Conservation (phyloP, 2,797 vertebrate genomes). For the Aulostomus chinensis region DNA sequence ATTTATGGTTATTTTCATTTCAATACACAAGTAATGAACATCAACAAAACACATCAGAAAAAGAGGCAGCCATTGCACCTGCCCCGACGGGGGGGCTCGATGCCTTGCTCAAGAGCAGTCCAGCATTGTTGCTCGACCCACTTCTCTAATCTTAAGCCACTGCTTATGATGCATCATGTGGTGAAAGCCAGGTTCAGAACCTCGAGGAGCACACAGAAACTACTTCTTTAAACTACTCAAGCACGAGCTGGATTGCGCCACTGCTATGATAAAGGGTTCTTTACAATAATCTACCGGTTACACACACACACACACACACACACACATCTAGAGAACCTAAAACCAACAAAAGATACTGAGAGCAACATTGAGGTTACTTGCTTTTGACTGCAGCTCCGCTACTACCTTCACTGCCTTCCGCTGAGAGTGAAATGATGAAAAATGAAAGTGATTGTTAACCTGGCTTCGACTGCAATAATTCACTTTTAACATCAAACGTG, state of each 20-base stretch:
- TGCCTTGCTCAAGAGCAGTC: no score
- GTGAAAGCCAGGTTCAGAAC: conserved; percentile 1
- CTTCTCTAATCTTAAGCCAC: no score
- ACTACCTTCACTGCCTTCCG: conserved; percentile 66
- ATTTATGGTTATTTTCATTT: no score
- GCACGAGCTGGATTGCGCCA: not conserved
- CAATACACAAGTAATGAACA: no score
- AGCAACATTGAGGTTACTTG: conserved; percentile 69
- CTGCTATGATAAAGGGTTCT: conserved; percentile 11
- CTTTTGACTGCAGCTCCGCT: conserved; percentile 72
- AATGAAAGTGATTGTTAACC: conserved; percentile 9
- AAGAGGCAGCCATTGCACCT: no score
- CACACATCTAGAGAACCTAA: conserved; percentile 5
- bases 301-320: conserved; percentile 5
- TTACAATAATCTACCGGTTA: conserved; percentile 8
- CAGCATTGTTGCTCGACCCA: no score
- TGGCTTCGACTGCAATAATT: conserved; percentile 1
- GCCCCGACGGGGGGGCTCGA: no score
- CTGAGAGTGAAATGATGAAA: conserved; percentile 51
- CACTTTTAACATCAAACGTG: not conserved
- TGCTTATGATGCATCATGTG: no score
- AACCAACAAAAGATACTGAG: conserved; percentile 18
- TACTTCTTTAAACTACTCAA: conserved; percentile 6
- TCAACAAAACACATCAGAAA: no score
- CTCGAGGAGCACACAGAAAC: conserved; percentile 6